Conservation (phyloP, 2,888 invertebrate species). For the Ophraella communa region DNA sequence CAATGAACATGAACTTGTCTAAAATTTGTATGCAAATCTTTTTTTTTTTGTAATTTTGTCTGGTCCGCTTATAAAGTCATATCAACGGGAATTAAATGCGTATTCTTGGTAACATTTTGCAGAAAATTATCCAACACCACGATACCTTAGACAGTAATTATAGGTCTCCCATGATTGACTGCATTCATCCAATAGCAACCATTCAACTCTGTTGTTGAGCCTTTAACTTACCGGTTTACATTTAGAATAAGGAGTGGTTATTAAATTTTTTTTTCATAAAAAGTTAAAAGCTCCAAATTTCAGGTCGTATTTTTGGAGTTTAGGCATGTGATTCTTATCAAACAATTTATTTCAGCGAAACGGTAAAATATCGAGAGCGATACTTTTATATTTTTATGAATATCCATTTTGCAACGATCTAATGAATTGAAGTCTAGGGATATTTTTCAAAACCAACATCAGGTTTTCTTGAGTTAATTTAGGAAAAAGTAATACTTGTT, state of each 20-base stretch:
- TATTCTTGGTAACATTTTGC: conserved; percentile 33
- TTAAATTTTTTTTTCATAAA: conserved; percentile 48
- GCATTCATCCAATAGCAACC: conserved; percentile 46
- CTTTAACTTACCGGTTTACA: conserved; percentile 45
- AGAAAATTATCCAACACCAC: conserved; percentile 37
- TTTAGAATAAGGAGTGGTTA: conserved; percentile 53
- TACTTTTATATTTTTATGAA: not conserved
- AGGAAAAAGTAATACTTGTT: no score
- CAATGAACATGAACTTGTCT: conserved; percentile 17
- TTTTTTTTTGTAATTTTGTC: conserved; percentile 12
- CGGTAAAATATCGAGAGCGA: conserved; percentile 1
- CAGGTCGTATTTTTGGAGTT: conserved; percentile 41
- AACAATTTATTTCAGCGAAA: conserved; percentile 22
- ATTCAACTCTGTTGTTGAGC: conserved; percentile 37
- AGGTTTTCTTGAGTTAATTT: no score
- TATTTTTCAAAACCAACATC: no score
- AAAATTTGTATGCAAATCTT: conserved; percentile 5
- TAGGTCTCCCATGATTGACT: conserved; percentile 51
- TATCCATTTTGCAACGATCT: no score
- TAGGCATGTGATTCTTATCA: conserved; percentile 43
- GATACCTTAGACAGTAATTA: conserved; percentile 46
- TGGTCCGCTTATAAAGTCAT: conserved; percentile 31
- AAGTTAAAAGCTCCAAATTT: conserved; percentile 49
- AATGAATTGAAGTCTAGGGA: no score
- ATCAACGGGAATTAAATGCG: conserved; percentile 27